Evolutionary conservation across 2,797 vertebrate species (phyloP).

Genomic region (Serranus cabrilla): DNA sequence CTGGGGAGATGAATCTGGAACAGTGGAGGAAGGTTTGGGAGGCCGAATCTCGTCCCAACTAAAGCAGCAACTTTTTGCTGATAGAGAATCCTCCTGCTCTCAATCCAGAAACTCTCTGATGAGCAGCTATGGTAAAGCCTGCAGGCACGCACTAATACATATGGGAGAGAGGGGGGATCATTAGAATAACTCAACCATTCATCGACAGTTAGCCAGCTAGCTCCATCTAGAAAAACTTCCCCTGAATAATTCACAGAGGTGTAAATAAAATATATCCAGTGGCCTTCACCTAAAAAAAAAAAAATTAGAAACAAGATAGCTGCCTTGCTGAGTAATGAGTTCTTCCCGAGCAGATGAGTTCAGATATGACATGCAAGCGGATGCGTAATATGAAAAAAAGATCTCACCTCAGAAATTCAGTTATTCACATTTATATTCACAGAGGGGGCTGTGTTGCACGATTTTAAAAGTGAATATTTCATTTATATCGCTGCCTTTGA

Average conservation of each 20-base stretch:
- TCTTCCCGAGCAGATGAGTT: slow-evolving; percentile 52
- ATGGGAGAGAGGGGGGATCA: slow-evolving; percentile 49
- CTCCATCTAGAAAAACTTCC: slow-evolving; percentile 71
- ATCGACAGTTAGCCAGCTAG: slow-evolving; percentile 62
- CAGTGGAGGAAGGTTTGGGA: slow-evolving; percentile 11
- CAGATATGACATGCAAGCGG: slow-evolving; percentile 58
- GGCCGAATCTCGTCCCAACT: slow-evolving; percentile 10
- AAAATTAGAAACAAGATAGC: slow-evolving; percentile 62
- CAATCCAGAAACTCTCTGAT: slow-evolving; percentile 46
- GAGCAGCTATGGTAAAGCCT: slow-evolving; percentile 44
- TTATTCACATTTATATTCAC: slow-evolving; percentile 69
- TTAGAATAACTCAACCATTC: slow-evolving; percentile 70
- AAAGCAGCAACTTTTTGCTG: slow-evolving; percentile 37
- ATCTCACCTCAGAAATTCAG: slow-evolving; percentile 47
- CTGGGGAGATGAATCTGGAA: slow-evolving; percentile 31
- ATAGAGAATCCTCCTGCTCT: slow-evolving; percentile 38
- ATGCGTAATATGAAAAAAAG: slow-evolving; percentile 44
- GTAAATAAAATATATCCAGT: slow-evolving; percentile 86
- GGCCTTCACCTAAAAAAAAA: slow-evolving; percentile 70
- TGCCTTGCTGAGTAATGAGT: slow-evolving; percentile 76
- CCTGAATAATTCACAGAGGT: slow-evolving; percentile 82
- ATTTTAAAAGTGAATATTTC: slow-evolving; percentile 71
- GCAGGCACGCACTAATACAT: slow-evolving; percentile 49
- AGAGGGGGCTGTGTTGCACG: slow-evolving; percentile 12
- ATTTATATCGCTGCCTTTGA: slow-evolving; percentile 40